These are phyloP conservation scores for Seira ritae DNA, from an alignment of 2,888 invertebrate species.

Conservation along the genomic window DNA sequence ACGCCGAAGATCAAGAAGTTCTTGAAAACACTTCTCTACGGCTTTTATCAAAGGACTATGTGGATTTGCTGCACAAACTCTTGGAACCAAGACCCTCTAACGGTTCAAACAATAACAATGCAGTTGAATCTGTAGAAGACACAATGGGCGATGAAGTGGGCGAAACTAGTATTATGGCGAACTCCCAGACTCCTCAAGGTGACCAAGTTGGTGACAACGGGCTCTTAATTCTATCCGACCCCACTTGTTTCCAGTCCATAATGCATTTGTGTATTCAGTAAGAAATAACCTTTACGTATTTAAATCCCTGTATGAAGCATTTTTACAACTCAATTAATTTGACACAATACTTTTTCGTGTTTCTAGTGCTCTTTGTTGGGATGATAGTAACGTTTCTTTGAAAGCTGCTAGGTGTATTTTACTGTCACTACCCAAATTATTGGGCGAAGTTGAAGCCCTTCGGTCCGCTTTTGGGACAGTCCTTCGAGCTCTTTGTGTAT, in stretches of 20 bases:
- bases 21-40: conserved; percentile 69
- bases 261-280: conserved; percentile 68
- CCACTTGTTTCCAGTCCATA: conserved; percentile 65
- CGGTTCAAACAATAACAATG: not conserved
- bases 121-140: conserved; percentile 48
- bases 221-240: conserved; percentile 61
- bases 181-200: not conserved
- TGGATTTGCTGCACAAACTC: conserved; percentile 67
- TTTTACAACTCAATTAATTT: too few species aligned
- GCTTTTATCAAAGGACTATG: conserved; percentile 68
- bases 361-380: conserved; percentile 70
- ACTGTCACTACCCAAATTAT: conserved; percentile 59
- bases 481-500: conserved; percentile 65
- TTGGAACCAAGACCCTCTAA: conserved; percentile 56
- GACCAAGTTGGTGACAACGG: conserved; percentile 70
- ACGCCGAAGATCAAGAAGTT: conserved; percentile 67
- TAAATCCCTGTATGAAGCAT: too few species aligned
- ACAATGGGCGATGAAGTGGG: conserved; percentile 43
- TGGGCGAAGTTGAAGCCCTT: conserved; percentile 55
- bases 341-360: not conserved
- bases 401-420: conserved; percentile 66
- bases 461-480: conserved; percentile 61
- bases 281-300: too few species aligned
- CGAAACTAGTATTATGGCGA: not conserved
- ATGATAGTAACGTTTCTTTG: conserved; percentile 66